These are phyloP conservation scores for Xanthorhoe spadicearia DNA, from an alignment of 2,888 invertebrate genomes.

Conservation along the genomic window DNA sequence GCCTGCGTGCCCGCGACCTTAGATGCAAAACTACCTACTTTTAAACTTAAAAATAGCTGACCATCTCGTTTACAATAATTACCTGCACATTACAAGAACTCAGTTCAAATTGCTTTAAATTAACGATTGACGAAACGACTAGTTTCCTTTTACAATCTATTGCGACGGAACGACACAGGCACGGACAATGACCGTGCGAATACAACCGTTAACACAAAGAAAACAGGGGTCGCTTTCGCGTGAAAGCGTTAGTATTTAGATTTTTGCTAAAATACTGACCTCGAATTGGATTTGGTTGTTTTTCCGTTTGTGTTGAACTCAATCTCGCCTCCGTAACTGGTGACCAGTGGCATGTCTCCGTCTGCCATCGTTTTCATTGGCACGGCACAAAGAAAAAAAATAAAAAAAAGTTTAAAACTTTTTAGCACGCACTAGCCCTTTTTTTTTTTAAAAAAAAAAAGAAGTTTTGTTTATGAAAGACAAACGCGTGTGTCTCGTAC, in stretches of 20 bases:
- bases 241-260: conserved; percentile 24
- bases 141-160: conserved; percentile 39
- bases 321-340: conserved; percentile 76
- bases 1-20: conserved; percentile 42
- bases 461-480: conserved; percentile 18
- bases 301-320: conserved; percentile 77
- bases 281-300: conserved; percentile 73
- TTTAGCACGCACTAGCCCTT: not conserved
- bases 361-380: conserved; percentile 70
- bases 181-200: conserved; percentile 11
- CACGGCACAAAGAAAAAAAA: not conserved
- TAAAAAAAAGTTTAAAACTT: not conserved
- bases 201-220: conserved; percentile 16
- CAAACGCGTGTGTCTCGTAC: conserved; percentile 46
- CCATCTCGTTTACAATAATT: conserved; percentile 28
- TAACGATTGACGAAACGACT: conserved; percentile 39
- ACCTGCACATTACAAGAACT: conserved; percentile 31
- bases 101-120: conserved; percentile 36
- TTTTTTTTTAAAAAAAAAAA: conserved; percentile 39
- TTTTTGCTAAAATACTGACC: conserved; percentile 60
- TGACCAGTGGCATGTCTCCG: conserved; percentile 77
- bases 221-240: conserved; percentile 24
- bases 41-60: conserved; percentile 18
- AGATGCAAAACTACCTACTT: conserved; percentile 31
- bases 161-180: conserved; percentile 22